Conservation (phyloP, 2,888 invertebrate genomes). For the Zootermopsis nevadensis region DNA sequence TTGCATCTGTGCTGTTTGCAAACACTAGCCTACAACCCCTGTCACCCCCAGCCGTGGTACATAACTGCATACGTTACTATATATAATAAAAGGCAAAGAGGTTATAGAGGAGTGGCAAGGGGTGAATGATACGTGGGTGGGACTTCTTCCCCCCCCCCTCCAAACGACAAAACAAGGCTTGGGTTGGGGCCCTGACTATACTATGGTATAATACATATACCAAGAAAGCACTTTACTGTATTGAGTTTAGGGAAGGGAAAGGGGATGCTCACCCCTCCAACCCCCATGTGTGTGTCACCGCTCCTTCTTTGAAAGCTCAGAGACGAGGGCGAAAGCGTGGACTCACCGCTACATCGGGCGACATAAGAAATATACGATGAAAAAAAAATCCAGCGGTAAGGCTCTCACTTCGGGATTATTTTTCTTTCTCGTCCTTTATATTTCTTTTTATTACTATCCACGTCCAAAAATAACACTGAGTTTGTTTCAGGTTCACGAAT, state of each 20-base stretch:
- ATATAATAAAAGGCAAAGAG: constrained; percentile 45
- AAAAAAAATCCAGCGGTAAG: constrained; percentile 41
- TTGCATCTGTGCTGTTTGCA: no score
- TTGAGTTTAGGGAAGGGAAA: constrained; percentile 60
- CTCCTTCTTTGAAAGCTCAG: constrained; percentile 24
- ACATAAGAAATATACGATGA: constrained; percentile 46
- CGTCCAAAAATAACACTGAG: constrained; percentile 15
- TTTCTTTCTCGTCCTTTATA: constrained; percentile 11
- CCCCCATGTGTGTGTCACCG: constrained; percentile 36
- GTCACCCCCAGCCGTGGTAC: background rate
- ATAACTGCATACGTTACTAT: constrained; percentile 42
- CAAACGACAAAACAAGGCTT: background rate
- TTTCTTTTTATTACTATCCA: constrained; percentile 5
- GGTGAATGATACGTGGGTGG: constrained; percentile 42
- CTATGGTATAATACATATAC: constrained; percentile 40
- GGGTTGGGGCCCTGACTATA: constrained; percentile 16
- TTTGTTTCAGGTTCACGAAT: background rate
- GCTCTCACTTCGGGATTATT: constrained; percentile 41
- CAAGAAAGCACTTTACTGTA: constrained; percentile 63
- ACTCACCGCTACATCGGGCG: constrained; percentile 11
- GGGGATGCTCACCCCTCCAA: background rate
- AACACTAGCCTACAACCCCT: background rate
- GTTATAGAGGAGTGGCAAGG: constrained; percentile 10
- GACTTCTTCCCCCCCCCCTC: background rate
- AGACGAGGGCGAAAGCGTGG: background rate